Evolutionary conservation across 2,113 vertebrate species (phyloP).

Genomic region (Myanophis thanlyinensis): DNA sequence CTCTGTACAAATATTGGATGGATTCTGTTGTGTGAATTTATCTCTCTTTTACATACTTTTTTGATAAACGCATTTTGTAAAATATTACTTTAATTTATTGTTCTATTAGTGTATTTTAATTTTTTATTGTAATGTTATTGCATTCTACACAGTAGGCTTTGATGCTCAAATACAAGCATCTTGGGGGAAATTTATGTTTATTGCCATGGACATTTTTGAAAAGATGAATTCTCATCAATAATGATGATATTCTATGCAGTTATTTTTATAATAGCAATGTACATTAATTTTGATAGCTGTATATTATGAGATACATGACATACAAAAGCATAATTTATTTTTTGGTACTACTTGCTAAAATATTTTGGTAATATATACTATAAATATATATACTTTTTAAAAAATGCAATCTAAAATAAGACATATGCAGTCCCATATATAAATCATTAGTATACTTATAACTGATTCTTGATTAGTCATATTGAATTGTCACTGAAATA

Average conservation of each 20-base stretch:
- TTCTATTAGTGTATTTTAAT: not conserved
- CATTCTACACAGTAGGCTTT: not conserved
- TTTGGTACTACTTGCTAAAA: not conserved
- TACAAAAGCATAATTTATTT: not conserved
- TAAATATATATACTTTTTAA: not conserved
- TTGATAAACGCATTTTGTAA: not conserved
- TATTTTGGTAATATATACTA: not conserved
- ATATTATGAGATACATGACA: not conserved
- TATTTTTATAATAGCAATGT: not conserved
- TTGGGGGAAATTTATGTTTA: not conserved
- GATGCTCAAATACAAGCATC: not conserved
- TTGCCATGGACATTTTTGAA: not conserved
- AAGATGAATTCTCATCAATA: conserved; percentile 2
- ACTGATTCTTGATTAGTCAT: not conserved
- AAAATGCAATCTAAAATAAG: not conserved
- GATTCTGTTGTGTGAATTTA: not conserved
- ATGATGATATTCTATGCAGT: not conserved
- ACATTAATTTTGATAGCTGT: not conserved
- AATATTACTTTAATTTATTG: not conserved
- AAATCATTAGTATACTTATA: not conserved
- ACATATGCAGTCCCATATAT: not conserved
- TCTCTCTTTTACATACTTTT: not conserved
- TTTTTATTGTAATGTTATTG: not conserved
- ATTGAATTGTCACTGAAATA: not conserved
- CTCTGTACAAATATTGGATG: not conserved